Base-by-base conservation (phyloP, 2,888 invertebrate genomes). In the Oligia fasciuncula region DNA sequence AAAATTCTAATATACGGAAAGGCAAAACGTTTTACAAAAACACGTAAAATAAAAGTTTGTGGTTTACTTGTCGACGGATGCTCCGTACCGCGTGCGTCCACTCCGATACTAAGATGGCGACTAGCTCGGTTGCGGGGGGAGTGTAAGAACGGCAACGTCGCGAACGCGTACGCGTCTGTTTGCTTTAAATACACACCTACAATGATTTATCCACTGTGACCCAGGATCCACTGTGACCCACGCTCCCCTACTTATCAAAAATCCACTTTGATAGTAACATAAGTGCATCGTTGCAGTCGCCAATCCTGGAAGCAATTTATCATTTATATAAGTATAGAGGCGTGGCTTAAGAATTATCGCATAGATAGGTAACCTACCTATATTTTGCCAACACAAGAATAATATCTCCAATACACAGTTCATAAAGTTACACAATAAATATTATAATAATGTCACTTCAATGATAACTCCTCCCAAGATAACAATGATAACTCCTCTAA, bases 391-490 rank as follows among this genome's bases (percentile, higher is more conserved):
- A 40, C 54, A n/a, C n/a, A 60, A 51, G 40, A 51, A 43, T n/a
- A 29, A 29, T 49, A 35, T 4, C 11, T n/a, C n/a, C 60, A 72
- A 77, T 62, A 29, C 35, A 40, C 65, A 63, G 60, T 63, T 35
- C 29, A 1, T 35, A 35, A 0, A 40, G 5, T 40, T 40, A 5
- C 17, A 62, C 23, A 54, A 54, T 35, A 35, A 19, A 35, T 35
- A 60, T 29, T 43, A 54, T 78, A 46, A 43, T 78, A 46, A 54
- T 40, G 23, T 13, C 40, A 74, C 49, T 62, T 46, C 13, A 62
- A 67, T 54, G 35, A 62, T 81, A 77, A 62, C 60, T 76, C 76
- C 62, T 68, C 54, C 43, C 60, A 68, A 63, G 46, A 29, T 29
- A 29, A 29, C 54, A 69, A 54, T 69, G 19, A 71, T 71, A 76